A percentile compares a stretch with the other conserved stretches of the same genome.
Evolutionary conservation across 37 sponge, comb jelly and placozoan species (phyloP).

Genomic region (Bolinopsis microptera): DNA sequence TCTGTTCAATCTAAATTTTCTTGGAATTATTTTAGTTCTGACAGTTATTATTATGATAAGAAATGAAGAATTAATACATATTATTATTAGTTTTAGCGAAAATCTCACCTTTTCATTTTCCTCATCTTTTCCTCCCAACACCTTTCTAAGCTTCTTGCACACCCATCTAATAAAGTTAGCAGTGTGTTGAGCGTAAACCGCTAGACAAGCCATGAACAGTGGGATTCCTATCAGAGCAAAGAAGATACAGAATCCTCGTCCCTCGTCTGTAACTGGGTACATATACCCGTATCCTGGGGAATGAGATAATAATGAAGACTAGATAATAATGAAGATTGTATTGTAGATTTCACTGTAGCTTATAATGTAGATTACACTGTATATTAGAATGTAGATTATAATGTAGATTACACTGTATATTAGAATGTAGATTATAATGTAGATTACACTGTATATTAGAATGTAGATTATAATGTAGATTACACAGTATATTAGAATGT

Average conservation of each 20-base stretch:
- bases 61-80: too few relatives aligned
- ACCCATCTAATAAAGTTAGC: constrained; percentile 63
- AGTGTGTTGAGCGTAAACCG: constrained; percentile 64
- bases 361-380: too few relatives aligned
- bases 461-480: not conserved
- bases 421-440: not conserved
- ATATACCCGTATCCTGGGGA: constrained; percentile 50
- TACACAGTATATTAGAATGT: too few relatives aligned
- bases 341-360: too few relatives aligned
- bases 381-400: not conserved
- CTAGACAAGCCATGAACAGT: constrained; percentile 65
- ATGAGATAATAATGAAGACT: not conserved
- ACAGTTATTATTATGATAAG: too few relatives aligned
- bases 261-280: constrained; percentile 62
- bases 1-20: too few relatives aligned
- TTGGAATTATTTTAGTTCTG: too few relatives aligned
- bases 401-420: too few relatives aligned
- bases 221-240: constrained; percentile 60
- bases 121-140: constrained; percentile 52
- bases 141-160: constrained; percentile 46
- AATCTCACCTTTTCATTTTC: constrained; percentile 54
- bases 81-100: too few relatives aligned
- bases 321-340: not conserved
- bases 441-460: too few relatives aligned
- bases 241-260: constrained; percentile 65